phyloP scores from a whole-genome alignment of 2,888 invertebrate genomes.

The Drosophila quinaria region DNA sequence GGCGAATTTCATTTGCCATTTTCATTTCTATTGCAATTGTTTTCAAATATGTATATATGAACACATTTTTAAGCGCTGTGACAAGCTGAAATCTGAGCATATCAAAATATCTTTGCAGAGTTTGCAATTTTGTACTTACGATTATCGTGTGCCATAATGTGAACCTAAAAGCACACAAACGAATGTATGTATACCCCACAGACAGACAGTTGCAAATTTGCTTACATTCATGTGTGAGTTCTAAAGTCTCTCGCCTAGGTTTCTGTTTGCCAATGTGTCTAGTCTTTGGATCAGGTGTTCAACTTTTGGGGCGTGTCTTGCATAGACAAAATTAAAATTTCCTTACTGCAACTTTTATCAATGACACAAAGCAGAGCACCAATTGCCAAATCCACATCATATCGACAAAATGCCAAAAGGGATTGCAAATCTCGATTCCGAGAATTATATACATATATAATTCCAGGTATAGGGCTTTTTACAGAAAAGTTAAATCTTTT shows the following conservation, averaged over 20 bases:
- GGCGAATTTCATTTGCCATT: conserved; percentile 27
- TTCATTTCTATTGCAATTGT: not conserved
- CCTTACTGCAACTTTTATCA: conserved; percentile 26
- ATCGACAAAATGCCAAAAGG: no score
- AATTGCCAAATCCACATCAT: no score
- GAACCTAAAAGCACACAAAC: conserved; percentile 36
- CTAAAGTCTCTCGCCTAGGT: conserved; percentile 6
- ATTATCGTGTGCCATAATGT: conserved; percentile 21
- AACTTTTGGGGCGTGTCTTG: conserved; percentile 11
- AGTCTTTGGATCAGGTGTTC: conserved; percentile 15
- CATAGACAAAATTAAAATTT: conserved; percentile 31
- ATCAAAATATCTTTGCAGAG: conserved; percentile 2
- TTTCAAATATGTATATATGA: conserved; percentile 3
- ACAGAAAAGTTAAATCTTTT: no score
- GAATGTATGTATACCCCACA: not conserved
- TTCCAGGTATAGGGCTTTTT: no score
- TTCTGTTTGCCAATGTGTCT: conserved; percentile 20
- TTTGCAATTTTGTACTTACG: conserved; percentile 23
- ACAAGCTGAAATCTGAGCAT: not conserved
- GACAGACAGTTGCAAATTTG: conserved; percentile 31
- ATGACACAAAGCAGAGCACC: conserved; percentile 29
- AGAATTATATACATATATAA: no score
- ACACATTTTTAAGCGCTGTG: not conserved
- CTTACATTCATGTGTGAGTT: conserved; percentile 21
- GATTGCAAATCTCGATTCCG: no score